A percentile compares a stretch with the other conserved stretches of the same genome.
Conservation (phyloP, 2,888 invertebrate genomes). For the Drosophila tripunctata region DNA sequence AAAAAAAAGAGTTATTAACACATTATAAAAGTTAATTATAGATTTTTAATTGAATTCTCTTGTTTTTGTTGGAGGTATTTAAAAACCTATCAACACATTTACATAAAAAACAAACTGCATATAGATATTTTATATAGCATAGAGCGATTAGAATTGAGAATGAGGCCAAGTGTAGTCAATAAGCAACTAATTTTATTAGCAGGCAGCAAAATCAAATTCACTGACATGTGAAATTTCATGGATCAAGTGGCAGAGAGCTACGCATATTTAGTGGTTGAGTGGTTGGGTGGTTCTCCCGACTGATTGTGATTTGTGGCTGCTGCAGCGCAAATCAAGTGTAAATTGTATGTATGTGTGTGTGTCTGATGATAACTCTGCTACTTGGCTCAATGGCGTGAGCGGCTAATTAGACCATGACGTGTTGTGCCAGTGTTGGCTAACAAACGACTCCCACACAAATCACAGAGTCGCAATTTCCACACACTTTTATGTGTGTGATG, state of each 20-base stretch:
- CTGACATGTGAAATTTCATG: slow-evolving; percentile 73
- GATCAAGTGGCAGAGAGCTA: slow-evolving; percentile 52
- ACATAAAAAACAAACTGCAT: not conserved
- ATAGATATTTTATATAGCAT: no score
- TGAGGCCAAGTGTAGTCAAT: slow-evolving; percentile 1
- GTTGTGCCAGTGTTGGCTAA: slow-evolving; percentile 30
- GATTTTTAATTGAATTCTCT: slow-evolving; percentile 6
- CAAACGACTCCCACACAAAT: slow-evolving; percentile 52
- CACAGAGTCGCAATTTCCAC: slow-evolving; percentile 44
- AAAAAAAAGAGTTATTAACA: slow-evolving; percentile 14
- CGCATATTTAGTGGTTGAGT: slow-evolving; percentile 11
- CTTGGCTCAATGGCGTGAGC: slow-evolving; percentile 35
- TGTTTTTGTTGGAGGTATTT: not conserved
- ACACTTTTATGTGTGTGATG: slow-evolving; percentile 26
- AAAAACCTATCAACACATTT: not conserved
- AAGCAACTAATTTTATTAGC: slow-evolving; percentile 34
- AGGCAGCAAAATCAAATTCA: slow-evolving; percentile 46
- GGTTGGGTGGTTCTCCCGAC: not conserved
- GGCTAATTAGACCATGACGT: slow-evolving; percentile 71
- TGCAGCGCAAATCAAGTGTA: slow-evolving; percentile 55
- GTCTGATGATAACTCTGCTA: slow-evolving; percentile 52
- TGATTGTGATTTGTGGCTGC: slow-evolving; percentile 31
- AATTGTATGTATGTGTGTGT: slow-evolving; percentile 10
- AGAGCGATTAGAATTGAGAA: no score
- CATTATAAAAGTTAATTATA: slow-evolving; percentile 24